phyloP scores from a whole-genome alignment of 2,797 vertebrate species.

The Alcedo atthis region DNA sequence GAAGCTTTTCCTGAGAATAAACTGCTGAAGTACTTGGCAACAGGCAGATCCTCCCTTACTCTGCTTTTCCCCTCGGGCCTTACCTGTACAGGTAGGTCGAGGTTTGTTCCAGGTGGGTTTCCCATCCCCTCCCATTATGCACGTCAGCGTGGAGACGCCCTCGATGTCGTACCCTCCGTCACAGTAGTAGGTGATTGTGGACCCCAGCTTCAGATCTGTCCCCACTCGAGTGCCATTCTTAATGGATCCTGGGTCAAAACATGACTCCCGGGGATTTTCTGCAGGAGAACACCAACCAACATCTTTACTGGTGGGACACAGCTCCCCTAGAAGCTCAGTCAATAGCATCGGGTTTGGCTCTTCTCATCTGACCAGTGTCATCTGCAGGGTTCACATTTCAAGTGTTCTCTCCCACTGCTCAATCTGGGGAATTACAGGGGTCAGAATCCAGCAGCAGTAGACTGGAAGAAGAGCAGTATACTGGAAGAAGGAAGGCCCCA shows the following conservation, averaged over 20 bases:
- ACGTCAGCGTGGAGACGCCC: slow-evolving; percentile 90
- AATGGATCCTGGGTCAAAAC: slow-evolving; percentile 93
- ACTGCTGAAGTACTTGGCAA: rapidly evolving
- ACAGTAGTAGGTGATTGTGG: slow-evolving; percentile 92
- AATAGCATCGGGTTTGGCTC: rapidly evolving
- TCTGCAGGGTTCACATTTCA: neutral
- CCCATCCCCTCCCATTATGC: slow-evolving; percentile 91
- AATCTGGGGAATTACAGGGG: rapidly evolving
- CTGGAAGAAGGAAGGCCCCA: neutral
- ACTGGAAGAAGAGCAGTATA: too few relatives aligned
- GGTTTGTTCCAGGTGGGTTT: slow-evolving; percentile 95
- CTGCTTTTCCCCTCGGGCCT: rapidly evolving
- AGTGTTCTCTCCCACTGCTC: neutral
- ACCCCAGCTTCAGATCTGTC: slow-evolving; percentile 91
- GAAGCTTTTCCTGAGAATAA: rapidly evolving
- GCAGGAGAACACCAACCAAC: neutral
- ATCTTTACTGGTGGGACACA: rapidly evolving
- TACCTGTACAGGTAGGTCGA: slow-evolving; percentile 93
- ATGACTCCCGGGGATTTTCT: slow-evolving; percentile 98
- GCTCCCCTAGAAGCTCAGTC: rapidly evolving
- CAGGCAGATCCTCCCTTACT: rapidly evolving
- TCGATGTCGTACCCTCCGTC: slow-evolving; percentile 92
- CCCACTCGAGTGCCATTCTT: slow-evolving; percentile 93
- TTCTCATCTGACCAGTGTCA: rapidly evolving
- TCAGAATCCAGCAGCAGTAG: neutral